These are phyloP conservation scores for Physocephala rufipes DNA, from an alignment of 2,888 invertebrate species.

Conservation along the genomic window DNA sequence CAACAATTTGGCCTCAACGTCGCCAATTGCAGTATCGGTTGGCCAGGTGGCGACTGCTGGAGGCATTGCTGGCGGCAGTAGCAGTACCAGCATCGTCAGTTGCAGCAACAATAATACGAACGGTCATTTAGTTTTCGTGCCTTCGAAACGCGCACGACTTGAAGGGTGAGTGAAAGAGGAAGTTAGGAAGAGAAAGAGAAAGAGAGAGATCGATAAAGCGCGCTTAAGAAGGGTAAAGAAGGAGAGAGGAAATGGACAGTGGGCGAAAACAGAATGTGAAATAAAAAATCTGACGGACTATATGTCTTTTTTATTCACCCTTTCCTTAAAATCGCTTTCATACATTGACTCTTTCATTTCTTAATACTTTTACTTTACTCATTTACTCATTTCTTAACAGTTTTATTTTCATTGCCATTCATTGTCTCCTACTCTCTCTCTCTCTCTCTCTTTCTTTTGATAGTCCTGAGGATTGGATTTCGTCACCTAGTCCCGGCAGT, in stretches of 20 bases:
- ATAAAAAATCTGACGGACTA: no score
- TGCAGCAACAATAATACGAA: slow-evolving; percentile 61
- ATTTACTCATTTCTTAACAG: not conserved
- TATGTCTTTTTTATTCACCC: no score
- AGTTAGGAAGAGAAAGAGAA: not conserved
- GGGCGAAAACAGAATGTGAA: no score
- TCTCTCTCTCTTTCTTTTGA: slow-evolving; percentile 20
- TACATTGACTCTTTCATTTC: no score
- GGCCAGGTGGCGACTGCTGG: slow-evolving; percentile 40
- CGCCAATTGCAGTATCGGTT: slow-evolving; percentile 51
- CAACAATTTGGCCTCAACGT: slow-evolving; percentile 31
- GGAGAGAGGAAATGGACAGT: no score
- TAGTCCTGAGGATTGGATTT: slow-evolving; percentile 72
- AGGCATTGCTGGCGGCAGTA: slow-evolving; percentile 36
- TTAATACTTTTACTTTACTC: not conserved
- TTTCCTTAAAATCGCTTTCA: no score
- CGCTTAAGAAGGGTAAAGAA: not conserved
- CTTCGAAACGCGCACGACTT: slow-evolving; percentile 68
- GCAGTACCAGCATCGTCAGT: slow-evolving; percentile 37
- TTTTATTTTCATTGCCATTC: not conserved
- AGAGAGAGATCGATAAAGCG: no score
- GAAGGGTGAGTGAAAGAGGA: slow-evolving; percentile 59
- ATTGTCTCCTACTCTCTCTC: not conserved
- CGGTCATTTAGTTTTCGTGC: slow-evolving; percentile 62
- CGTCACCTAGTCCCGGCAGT: slow-evolving; percentile 69